Base-by-base conservation (phyloP, 2,797 vertebrate species). In the Philypnodon macrostomus region DNA sequence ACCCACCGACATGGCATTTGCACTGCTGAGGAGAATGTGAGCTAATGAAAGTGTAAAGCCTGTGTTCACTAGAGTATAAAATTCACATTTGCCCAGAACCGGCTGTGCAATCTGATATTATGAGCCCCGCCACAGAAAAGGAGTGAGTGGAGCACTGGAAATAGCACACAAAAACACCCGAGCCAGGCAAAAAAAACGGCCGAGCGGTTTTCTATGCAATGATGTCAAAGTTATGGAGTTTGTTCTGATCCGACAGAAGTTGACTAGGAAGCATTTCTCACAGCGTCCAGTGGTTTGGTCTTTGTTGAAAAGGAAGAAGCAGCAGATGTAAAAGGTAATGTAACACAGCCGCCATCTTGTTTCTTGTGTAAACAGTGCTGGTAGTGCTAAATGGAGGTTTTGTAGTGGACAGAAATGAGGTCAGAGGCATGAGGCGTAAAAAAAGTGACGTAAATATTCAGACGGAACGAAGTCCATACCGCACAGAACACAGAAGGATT, bases 21-120 rank as follows among this genome's bases (percentile, higher is more conserved):
- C 90, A 87, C 90, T 67, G 85, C 83, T 90, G 87, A 84, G 76
- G 80, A 88, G 86, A 90, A 90, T 90, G 87, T 84, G 90, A 91
- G 85, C 91, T 92, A 91, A 94, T 92, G 90, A 92, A 92, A 89
- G 85, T 88, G 86, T 83, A 90, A 92, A 87, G 88, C 87, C 89
- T 83, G 88, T 85, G 88, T 87, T 92, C 85, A 88, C 69, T 81
- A 82, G 86, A 90, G 89, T 87, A 91, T 90, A 93, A 91, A 92
- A 90, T 92, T 90, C 86, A 84, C 89, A 89, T 90, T 91, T 77
- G 87, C 88, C 83, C 70, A 70, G 44, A 81, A 81, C 75, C 72
- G 87, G 88, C 87, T 83, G 77, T 65, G 89, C 88, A 93, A 91
- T 87, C 77, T 89, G 89, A 91, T 92, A 90, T 86, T 75, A 94